Evolutionary conservation across 2,113 vertebrate genomes (phyloP).

Genomic region (Brachyhypopomus gauderio): DNA sequence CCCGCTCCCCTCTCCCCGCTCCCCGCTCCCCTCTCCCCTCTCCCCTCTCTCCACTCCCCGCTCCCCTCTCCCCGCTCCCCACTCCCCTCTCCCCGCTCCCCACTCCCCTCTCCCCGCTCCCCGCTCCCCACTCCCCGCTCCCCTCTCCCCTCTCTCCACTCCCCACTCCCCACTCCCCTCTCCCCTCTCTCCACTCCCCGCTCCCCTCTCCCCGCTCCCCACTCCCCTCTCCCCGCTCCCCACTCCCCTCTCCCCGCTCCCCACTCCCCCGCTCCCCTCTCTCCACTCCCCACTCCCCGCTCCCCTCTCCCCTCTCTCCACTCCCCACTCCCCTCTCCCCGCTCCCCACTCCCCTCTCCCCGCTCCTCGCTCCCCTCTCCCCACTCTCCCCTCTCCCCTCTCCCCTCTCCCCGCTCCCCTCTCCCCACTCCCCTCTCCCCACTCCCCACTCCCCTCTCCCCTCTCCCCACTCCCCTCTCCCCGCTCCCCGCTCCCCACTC

Average conservation of each 20-base stretch:
- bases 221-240: background rate
- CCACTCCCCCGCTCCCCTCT: background rate
- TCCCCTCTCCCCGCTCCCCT: background rate
- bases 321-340: background rate
- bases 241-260: background rate
- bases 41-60: background rate
- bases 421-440: background rate
- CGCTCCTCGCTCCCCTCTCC: background rate
- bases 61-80: background rate
- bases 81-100: background rate
- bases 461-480: constrained; percentile 3
- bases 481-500: background rate
- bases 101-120: background rate
- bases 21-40: background rate
- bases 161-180: background rate
- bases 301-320: background rate
- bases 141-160: background rate
- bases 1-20: background rate
- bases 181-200: background rate
- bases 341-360: background rate
- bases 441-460: no score
- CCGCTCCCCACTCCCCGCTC: background rate
- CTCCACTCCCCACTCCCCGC: background rate
- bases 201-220: background rate
- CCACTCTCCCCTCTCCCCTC: background rate